Conservation (phyloP, 2,797 vertebrate genomes). For the Sternarchorhynchus goeldii region DNA sequence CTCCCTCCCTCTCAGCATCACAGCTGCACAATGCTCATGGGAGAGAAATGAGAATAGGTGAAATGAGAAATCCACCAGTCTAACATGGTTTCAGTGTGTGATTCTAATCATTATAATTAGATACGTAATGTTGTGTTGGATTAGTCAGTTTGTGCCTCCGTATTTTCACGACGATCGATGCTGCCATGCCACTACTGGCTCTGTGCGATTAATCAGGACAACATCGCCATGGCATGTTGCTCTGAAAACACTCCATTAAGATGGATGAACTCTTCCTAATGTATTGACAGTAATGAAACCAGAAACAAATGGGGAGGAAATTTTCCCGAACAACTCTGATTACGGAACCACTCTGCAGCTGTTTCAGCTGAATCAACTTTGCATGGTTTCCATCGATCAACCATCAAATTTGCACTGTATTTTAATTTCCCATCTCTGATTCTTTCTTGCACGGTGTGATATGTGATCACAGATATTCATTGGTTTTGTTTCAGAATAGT, state of each 20-base stretch:
- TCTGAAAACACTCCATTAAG: constrained; percentile 32
- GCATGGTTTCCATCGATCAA: not conserved
- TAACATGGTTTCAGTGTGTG: not conserved
- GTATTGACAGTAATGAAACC: constrained; percentile 29
- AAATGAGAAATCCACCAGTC: no score
- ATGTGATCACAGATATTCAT: constrained; percentile 22
- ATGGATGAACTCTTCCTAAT: constrained; percentile 28
- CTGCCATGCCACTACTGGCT: constrained; percentile 50
- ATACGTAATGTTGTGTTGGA: constrained; percentile 50
- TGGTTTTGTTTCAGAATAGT: constrained; percentile 20
- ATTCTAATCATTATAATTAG: constrained; percentile 36
- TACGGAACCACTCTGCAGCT: constrained; percentile 2
- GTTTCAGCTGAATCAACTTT: constrained; percentile 10
- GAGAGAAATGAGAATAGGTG: no score
- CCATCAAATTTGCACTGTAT: constrained; percentile 4
- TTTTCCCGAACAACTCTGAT: constrained; percentile 15
- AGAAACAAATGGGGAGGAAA: constrained; percentile 27
- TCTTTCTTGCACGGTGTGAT: not conserved
- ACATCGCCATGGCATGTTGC: constrained; percentile 5
- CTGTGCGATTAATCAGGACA: constrained; percentile 50
- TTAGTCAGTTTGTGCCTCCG: constrained; percentile 64
- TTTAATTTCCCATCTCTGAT: constrained; percentile 6
- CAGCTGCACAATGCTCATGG: no score
- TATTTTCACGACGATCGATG: constrained; percentile 64
- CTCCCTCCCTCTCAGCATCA: no score